Conservation (phyloP, 1,140 invertebrate genomes). For the Gryllus bimaculatus region DNA sequence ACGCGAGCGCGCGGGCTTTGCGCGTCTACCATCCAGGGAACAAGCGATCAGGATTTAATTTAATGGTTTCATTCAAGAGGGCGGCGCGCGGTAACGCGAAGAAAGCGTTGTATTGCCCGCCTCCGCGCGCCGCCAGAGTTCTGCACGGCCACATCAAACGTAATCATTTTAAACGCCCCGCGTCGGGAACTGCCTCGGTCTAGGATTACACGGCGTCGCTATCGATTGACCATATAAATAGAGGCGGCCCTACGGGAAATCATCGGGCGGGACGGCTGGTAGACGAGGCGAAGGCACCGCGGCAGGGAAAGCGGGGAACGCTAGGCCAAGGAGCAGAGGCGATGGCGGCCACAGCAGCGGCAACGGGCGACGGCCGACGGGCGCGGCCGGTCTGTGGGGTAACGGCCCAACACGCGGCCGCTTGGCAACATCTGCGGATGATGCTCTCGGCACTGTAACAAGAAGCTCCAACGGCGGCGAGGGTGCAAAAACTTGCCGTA, state of each 20-base stretch:
- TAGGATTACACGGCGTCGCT: neutral
- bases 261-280: neutral
- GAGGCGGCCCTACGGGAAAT: neutral
- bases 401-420: neutral
- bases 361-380: too few species aligned
- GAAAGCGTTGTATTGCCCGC: too few species aligned
- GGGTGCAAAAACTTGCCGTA: neutral
- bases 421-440: neutral
- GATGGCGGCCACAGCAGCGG: too few species aligned
- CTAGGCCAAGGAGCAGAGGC: too few species aligned
- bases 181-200: neutral
- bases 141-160: too few species aligned
- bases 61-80: neutral
- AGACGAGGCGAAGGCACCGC: too few species aligned
- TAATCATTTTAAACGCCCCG: neutral
- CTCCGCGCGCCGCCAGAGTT: too few species aligned
- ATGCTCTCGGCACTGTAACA: neutral
- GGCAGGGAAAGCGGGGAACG: too few species aligned
- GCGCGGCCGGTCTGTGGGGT: neutral
- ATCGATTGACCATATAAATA: neutral
- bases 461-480: neutral
- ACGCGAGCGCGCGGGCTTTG: neutral
- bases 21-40: neutral
- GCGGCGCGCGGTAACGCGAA: too few species aligned
- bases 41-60: neutral